Percentiles rank a stretch among this genome's conserved stretches.
phyloP scores from a whole-genome alignment of 2,797 vertebrate genomes.

The Hemibagrus guttatus region DNA sequence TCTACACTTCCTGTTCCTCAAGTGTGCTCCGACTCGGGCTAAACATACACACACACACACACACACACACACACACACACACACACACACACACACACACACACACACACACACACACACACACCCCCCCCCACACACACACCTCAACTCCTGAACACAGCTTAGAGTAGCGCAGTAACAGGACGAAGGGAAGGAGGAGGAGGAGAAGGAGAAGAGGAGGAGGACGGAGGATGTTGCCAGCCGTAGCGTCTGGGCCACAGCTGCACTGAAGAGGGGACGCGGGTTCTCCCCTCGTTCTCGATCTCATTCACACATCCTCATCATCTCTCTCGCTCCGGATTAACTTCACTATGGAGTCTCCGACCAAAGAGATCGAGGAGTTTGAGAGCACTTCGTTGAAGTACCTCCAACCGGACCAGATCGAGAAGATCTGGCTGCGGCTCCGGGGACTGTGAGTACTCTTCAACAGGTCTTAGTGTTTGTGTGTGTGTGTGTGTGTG shows the following conservation, averaged over 20 bases:
- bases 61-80: not conserved
- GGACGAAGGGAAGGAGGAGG: constrained; percentile 15
- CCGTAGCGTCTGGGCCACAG: constrained; percentile 29
- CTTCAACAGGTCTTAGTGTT: constrained; percentile 56
- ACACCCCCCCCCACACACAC: not conserved
- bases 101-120: not conserved
- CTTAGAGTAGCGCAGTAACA: not conserved
- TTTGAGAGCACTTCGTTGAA: constrained; percentile 97
- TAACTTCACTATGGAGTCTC: constrained; percentile 90
- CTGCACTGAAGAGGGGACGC: constrained; percentile 48
- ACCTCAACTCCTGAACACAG: not conserved
- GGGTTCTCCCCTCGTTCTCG: constrained; percentile 33
- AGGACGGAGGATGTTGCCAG: constrained; percentile 47
- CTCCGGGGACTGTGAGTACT: constrained; percentile 96
- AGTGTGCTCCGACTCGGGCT: constrained; percentile 20
- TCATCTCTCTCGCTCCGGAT: constrained; percentile 53
- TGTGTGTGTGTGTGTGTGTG: constrained; percentile 37
- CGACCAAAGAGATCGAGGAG: constrained; percentile 98
- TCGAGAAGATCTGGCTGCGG: constrained; percentile 98
- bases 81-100: not conserved
- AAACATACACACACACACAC: not conserved
- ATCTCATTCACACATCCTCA: not conserved
- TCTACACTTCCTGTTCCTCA: constrained; percentile 28
- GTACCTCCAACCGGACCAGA: constrained; percentile 96
- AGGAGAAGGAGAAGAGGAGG: constrained; percentile 14